Evolutionary conservation across 2,888 invertebrate species (phyloP).

Genomic region (Nomada fucata): DNA sequence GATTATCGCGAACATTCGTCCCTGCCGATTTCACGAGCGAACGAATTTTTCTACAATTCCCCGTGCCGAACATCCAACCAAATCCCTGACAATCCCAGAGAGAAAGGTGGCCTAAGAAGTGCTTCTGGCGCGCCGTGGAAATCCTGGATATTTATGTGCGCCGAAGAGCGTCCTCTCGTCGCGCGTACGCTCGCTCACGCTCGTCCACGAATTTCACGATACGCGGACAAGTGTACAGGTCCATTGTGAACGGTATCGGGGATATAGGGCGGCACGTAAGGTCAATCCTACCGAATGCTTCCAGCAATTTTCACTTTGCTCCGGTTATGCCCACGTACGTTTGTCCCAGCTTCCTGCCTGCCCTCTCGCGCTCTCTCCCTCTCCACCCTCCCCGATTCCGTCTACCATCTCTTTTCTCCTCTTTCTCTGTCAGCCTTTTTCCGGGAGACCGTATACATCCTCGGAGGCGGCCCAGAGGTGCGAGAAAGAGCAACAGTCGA

Average conservation of each 20-base stretch:
- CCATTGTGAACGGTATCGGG: constrained; percentile 48
- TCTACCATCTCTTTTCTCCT: constrained; percentile 11
- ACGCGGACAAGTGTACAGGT: constrained; percentile 34
- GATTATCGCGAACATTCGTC: constrained; percentile 21
- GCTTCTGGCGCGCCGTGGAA: constrained; percentile 46
- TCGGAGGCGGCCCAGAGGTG: constrained; percentile 18
- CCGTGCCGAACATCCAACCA: constrained; percentile 30
- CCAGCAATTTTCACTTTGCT: constrained; percentile 78
- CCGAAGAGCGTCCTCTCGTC: constrained; percentile 39
- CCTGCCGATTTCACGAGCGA: constrained; percentile 36
- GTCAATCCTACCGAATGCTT: constrained; percentile 74
- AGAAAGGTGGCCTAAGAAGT: constrained; percentile 57
- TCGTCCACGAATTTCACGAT: constrained; percentile 19
- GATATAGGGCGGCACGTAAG: constrained; percentile 67
- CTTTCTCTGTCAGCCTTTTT: constrained; percentile 18
- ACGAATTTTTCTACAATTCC: constrained; percentile 51
- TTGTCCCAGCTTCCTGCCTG: constrained; percentile 54
- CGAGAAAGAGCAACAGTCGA: constrained; percentile 11
- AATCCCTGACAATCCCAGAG: constrained; percentile 56
- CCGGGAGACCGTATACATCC: constrained; percentile 37
- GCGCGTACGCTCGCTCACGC: constrained; percentile 32
- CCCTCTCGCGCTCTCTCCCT: constrained; percentile 11
- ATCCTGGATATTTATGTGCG: constrained; percentile 71
- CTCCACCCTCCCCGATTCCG: neutral
- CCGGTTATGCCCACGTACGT: constrained; percentile 70